Evolutionary conservation across 2,888 invertebrate species (phyloP).

Genomic region (Tetranychus truncatus): DNA sequence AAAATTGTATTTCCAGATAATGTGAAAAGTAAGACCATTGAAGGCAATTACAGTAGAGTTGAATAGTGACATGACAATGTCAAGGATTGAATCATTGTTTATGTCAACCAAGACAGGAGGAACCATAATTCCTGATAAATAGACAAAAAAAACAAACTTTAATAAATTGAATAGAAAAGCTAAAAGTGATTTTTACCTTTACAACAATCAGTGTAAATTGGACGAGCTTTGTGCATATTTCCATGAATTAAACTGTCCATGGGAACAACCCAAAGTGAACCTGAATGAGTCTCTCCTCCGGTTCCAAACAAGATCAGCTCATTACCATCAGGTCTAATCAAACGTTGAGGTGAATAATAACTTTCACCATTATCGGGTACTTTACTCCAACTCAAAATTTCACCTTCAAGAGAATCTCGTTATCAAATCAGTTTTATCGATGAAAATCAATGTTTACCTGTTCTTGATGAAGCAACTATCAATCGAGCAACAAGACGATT

Average conservation of each 20-base stretch:
- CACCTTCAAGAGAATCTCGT: slow-evolving; percentile 10
- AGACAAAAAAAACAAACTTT: neutral
- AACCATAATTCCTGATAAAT: slow-evolving; percentile 41
- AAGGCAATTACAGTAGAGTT: slow-evolving; percentile 53
- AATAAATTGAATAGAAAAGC: neutral
- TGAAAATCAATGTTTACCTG: slow-evolving; percentile 44
- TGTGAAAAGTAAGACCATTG: slow-evolving; percentile 46
- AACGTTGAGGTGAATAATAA: slow-evolving; percentile 51
- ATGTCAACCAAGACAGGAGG: slow-evolving; percentile 48
- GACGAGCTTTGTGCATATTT: slow-evolving; percentile 23
- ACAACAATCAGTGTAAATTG: slow-evolving; percentile 41
- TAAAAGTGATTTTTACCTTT: slow-evolving; percentile 32
- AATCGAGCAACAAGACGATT: slow-evolving; percentile 43
- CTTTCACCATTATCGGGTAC: slow-evolving; percentile 49
- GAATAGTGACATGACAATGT: slow-evolving; percentile 52
- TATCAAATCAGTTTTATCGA: neutral
- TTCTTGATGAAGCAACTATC: slow-evolving; percentile 49
- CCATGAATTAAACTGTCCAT: slow-evolving; percentile 37
- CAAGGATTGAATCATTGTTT: slow-evolving; percentile 48
- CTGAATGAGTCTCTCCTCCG: slow-evolving; percentile 51
- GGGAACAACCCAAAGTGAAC: slow-evolving; percentile 48
- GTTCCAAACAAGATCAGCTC: slow-evolving; percentile 49
- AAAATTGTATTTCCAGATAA: slow-evolving; percentile 54
- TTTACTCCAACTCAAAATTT: slow-evolving; percentile 32
- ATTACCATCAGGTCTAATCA: slow-evolving; percentile 42